A percentile compares a stretch with the other conserved stretches of the same genome.
Conservation (phyloP, 1,140 invertebrate genomes). For the Goniozus legneri region DNA sequence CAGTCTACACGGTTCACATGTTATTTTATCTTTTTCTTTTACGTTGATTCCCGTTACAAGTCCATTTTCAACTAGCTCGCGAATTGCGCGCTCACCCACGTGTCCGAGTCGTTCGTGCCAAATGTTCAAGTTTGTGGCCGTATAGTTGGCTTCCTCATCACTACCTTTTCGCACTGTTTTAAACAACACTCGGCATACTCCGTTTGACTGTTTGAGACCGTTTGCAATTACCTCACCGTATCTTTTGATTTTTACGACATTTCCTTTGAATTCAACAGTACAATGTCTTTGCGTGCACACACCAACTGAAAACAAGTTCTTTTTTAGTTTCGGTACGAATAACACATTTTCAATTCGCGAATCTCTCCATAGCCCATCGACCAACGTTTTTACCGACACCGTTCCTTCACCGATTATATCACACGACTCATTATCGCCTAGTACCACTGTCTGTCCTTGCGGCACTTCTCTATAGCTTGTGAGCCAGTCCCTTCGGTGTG, state of each 20-base stretch:
- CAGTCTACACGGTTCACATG: slow-evolving; percentile 22
- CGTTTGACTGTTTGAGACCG: slow-evolving; percentile 15
- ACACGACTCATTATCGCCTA: slow-evolving; percentile 18
- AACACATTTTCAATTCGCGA: slow-evolving; percentile 20
- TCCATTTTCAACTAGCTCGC: slow-evolving; percentile 9
- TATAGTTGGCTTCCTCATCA: background rate
- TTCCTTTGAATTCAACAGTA: slow-evolving; percentile 16
- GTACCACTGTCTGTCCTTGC: slow-evolving; percentile 8
- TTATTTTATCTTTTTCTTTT: slow-evolving; percentile 2
- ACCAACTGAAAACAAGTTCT: slow-evolving; percentile 31
- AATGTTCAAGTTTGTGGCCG: background rate
- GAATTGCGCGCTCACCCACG: slow-evolving; percentile 1
- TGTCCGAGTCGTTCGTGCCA: slow-evolving; percentile 24
- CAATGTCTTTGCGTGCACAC: slow-evolving; percentile 15
- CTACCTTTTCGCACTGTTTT: background rate
- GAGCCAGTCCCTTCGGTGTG: slow-evolving; percentile 20
- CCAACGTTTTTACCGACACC: slow-evolving; percentile 11
- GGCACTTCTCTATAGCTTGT: slow-evolving; percentile 11
- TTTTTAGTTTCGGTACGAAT: slow-evolving; percentile 19
- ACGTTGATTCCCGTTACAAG: slow-evolving; percentile 9
- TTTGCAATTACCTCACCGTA: slow-evolving; percentile 12
- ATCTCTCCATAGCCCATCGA: slow-evolving; percentile 13
- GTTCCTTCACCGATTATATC: slow-evolving; percentile 14
- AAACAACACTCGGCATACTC: slow-evolving; percentile 17
- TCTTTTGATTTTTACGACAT: slow-evolving; percentile 10